Conservation (phyloP, 2,113 vertebrate species). For the Erythrocercus mccallii region DNA sequence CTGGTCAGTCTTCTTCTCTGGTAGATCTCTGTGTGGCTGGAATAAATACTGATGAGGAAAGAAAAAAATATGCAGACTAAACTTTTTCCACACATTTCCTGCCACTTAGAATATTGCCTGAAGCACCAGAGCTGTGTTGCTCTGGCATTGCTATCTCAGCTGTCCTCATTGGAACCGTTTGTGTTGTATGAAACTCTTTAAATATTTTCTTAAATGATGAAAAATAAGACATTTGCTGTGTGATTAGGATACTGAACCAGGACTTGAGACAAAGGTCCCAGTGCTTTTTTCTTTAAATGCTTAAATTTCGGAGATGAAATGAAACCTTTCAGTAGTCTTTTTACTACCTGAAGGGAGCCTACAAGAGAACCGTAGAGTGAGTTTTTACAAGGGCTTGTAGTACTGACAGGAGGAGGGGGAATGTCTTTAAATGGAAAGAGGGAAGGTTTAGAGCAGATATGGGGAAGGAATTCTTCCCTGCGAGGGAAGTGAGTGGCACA, state of each 20-base stretch:
- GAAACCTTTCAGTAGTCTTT: background rate
- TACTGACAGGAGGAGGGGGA: fast-evolving
- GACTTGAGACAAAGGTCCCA: background rate
- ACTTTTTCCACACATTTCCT: background rate
- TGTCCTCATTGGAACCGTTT: background rate
- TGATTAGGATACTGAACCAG: background rate
- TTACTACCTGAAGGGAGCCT: background rate
- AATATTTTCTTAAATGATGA: background rate
- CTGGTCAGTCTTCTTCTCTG: background rate
- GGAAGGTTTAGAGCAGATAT: background rate
- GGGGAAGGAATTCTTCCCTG: background rate
- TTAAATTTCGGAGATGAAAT: background rate
- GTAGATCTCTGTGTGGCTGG: background rate
- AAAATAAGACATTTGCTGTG: background rate
- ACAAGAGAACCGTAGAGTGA: background rate
- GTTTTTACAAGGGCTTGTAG: background rate
- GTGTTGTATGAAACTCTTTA: background rate
- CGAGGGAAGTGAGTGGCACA: background rate
- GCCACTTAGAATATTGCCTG: background rate
- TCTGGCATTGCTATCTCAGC: background rate
- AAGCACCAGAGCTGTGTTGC: background rate
- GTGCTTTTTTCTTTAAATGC: background rate
- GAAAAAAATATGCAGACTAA: background rate
- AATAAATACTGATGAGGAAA: background rate
- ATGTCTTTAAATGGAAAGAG: background rate